Base-by-base conservation (phyloP, 2,888 invertebrate genomes). In the Lasioglossum pauxillum region DNA sequence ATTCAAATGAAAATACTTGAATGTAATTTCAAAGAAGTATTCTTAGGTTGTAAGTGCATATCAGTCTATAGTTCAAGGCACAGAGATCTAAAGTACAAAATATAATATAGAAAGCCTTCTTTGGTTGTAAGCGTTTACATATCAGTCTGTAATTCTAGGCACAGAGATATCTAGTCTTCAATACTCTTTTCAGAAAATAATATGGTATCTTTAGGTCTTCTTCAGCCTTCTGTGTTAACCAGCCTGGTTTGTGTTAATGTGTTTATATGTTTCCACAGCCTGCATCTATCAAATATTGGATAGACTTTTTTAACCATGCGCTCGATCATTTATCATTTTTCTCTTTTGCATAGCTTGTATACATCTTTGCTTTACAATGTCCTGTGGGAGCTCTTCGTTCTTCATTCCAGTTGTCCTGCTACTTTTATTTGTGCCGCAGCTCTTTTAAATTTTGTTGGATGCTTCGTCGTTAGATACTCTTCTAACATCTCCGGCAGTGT, bases 81-180 rank as follows among this genome's bases (percentile, higher is more conserved):
- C 74, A 72, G 72, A 80, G 16, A 78, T 57, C 57, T 57, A n/a
- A 57, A 57, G 57, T 57, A 57, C 57, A 57, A 57, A 57, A n/a
- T 46, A 57, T 57, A 57, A 57, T 57, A 57, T 57, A 57, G 57
- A 57, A 57, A n/a, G 57, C 57, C 57, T 57, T 57, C 12, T 57
- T 57, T 57, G 57, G 57, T 57, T 57, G n/a, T 57, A 57, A 57
- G 57, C n/a, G 23, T 49, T 49, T 49, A 57, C 57, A 57, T 57
- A 57, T 57, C n/a, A 57, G 57, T 57, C n/a, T 57, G 4, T 57
- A 57, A 57, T 57, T n/a, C 57, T 57, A 57, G 57, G n/a, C 12
- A 12, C 57, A 57, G n/a, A 57, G 57, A 57, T 49, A 49, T 57
- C 57, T 57, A 57, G 76, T 76, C 67, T 49, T 44, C 38, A 75